Conservation (phyloP, 2,888 invertebrate genomes). For the Digitonthophagus gazella region DNA sequence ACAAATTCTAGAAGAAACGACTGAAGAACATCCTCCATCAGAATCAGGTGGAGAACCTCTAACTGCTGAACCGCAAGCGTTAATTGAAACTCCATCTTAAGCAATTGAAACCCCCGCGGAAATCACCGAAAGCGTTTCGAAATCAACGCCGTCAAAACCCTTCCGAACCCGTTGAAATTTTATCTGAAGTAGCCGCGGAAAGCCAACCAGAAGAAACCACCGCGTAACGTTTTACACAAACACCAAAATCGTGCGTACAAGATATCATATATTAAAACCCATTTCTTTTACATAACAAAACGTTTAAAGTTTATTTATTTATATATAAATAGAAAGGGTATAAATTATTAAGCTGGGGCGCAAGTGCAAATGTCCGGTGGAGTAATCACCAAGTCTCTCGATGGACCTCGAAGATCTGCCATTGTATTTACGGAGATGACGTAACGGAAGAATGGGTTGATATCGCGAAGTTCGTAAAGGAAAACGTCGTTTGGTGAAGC, state of each 20-base stretch:
- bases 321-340: not conserved
- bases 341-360: not conserved
- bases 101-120: not conserved
- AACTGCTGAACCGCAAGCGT: too few species aligned
- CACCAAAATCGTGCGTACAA: not conserved
- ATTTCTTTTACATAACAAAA: not conserved
- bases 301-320: too few species aligned
- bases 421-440: conserved; percentile 18
- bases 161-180: conserved; percentile 1
- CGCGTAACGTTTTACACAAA: not conserved
- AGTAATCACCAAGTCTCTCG: not conserved
- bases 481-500: conserved; percentile 1
- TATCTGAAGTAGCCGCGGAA: conserved; percentile 13
- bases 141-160: not conserved
- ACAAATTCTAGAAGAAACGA: conserved; percentile 26
- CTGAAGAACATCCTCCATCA: conserved; percentile 19
- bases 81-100: not conserved
- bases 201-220: too few species aligned
- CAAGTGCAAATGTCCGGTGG: conserved; percentile 21
- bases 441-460: conserved; percentile 24
- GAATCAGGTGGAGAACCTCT: not conserved
- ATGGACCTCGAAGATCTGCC: conserved; percentile 16
- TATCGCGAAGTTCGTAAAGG: conserved; percentile 4
- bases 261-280: not conserved
- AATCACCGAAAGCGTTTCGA: not conserved